Evolutionary conservation across 1,140 invertebrate genomes (phyloP).

Genomic region (Caenorhabditis remanei): DNA sequence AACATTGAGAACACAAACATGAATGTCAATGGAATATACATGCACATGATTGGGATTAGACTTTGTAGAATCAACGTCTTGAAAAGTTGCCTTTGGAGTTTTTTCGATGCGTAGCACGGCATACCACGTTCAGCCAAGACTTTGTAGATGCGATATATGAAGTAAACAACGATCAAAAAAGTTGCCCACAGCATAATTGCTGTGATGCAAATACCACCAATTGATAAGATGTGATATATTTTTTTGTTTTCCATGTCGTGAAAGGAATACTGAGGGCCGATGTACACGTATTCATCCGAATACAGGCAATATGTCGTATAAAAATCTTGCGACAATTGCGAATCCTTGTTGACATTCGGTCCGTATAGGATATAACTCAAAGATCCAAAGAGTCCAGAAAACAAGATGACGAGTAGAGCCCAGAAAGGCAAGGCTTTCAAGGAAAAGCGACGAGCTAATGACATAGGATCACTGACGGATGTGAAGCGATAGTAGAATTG

Average conservation of each 20-base stretch:
- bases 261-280: constrained; percentile 33
- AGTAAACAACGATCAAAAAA: not conserved
- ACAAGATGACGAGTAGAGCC: not conserved
- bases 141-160: not conserved
- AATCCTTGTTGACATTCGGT: not conserved
- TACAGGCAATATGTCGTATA: not conserved
- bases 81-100: constrained; percentile 29
- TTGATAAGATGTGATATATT: not conserved
- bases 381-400: not conserved
- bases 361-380: not conserved
- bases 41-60: not conserved
- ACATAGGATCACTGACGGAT: constrained; percentile 3
- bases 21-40: not conserved
- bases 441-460: not conserved
- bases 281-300: not conserved
- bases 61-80: not conserved
- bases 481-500: constrained; percentile 42
- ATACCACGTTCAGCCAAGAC: not conserved
- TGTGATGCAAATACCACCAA: not conserved
- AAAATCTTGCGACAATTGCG: not conserved
- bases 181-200: not conserved
- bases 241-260: not conserved
- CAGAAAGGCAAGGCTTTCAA: not conserved
- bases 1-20: not conserved
- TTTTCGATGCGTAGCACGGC: not conserved